Evolutionary conservation across 2,113 vertebrate species (phyloP).

Genomic region (Pleuronectes platessa): DNA sequence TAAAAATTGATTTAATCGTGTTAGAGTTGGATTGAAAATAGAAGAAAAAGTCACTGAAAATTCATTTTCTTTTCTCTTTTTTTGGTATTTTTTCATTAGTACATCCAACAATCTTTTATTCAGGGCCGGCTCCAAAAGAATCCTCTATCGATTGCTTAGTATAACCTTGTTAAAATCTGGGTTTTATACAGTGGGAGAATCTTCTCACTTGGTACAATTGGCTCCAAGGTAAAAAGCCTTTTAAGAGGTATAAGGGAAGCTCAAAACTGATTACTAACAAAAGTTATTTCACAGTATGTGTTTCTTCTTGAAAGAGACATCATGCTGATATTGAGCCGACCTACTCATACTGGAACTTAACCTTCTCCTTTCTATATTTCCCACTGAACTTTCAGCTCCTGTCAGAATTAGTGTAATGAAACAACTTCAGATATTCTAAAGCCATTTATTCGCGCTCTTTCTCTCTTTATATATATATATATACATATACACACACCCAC

Average conservation of each 20-base stretch:
- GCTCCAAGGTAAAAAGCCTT: slow-evolving; percentile 1
- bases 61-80: not conserved
- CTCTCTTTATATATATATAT: not conserved
- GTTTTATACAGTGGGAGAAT: not conserved
- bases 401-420: not conserved
- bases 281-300: slow-evolving; percentile 8
- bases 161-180: slow-evolving; percentile 4
- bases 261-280: slow-evolving; percentile 9
- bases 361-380: not conserved
- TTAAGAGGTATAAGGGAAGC: not conserved
- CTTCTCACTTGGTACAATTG: slow-evolving; percentile 11
- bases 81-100: slow-evolving; percentile 9
- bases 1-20: slow-evolving; percentile 2
- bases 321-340: not conserved
- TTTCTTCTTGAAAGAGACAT: slow-evolving; percentile 14
- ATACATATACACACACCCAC: not conserved
- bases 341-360: not conserved
- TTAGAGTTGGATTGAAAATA: slow-evolving; percentile 1
- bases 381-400: slow-evolving; percentile 2
- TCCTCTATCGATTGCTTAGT: not conserved
- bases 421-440: not conserved
- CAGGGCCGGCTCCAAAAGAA: not conserved
- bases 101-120: slow-evolving; percentile 4
- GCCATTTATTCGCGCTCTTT: not conserved
- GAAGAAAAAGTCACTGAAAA: not conserved